Evolutionary conservation across 2,888 invertebrate genomes (phyloP).

Genomic region (Tupiocoris notatus): DNA sequence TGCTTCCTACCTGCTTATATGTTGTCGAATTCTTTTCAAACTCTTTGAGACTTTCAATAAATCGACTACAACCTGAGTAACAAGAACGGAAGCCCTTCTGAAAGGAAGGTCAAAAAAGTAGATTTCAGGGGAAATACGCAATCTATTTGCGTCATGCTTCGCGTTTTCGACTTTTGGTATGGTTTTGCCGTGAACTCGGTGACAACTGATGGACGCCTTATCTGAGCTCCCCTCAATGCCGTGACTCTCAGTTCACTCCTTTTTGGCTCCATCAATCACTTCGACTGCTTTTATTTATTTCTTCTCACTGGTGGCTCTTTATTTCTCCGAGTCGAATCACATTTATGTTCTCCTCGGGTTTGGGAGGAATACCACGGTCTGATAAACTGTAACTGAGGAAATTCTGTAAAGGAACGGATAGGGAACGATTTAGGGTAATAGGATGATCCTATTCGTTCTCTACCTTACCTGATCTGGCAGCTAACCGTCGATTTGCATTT

Average conservation of each 20-base stretch:
- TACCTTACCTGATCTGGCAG: no score
- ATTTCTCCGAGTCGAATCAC: neutral
- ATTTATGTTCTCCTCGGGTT: no score
- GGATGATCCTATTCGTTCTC: no score
- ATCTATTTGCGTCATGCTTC: conserved; percentile 16
- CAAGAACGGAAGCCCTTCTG: neutral
- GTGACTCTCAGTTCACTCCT: neutral
- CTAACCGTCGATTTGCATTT: no score
- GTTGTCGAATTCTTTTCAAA: no score
- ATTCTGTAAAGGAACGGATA: no score
- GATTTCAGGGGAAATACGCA: conserved; percentile 6
- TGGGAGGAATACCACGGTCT: neutral
- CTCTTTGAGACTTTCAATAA: conserved; percentile 8
- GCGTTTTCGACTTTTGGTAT: conserved; percentile 5
- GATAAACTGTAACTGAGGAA: neutral
- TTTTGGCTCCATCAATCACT: conserved; percentile 17
- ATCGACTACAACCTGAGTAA: neutral
- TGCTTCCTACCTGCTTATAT: no score
- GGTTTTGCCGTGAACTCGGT: conserved; percentile 4
- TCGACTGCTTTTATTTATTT: neutral
- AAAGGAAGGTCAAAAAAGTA: neutral
- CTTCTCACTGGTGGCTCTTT: neutral
- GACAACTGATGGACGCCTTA: conserved; percentile 32
- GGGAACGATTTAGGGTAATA: no score
- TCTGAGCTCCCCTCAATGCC: neutral